Base-by-base conservation (phyloP, 2,888 invertebrate species). In the Macaria notata region DNA sequence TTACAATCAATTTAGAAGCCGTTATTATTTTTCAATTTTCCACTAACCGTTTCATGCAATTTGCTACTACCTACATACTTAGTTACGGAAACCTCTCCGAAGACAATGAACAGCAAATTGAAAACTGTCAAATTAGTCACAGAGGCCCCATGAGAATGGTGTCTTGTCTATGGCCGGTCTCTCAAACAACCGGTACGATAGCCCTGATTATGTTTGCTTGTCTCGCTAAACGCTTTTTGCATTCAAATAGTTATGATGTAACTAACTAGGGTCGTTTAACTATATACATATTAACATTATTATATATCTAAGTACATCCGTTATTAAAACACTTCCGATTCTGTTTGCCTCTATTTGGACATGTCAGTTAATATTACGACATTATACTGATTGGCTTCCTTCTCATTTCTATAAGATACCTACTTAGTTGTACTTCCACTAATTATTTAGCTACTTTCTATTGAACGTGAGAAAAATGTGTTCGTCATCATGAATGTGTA, bases 241-340 rank as follows among this genome's bases (percentile, higher is more conserved):
- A 71, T 77, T 68, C 50, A 62, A 71, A 75, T 69, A 59, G 57
- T 52, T 50, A 60, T 78, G 78, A 76, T 67, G 69, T 76, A 79
- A 79, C 9, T 61, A 67, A 67, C 54, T 62, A 61, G 39, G 53
- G 61, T 60, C 58, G 57, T 54, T 54, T 55, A 61, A 53, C 57
- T 52, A 56, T 55, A 49, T 31, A 9, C 19, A 19, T 19, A 19
- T 19, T 19, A 19, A 19, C 19, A 19, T 19, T 19, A 19, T 19
- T 19, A 19, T 19, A 19, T 19, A 38, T 30, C 48, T 55, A 58
- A 41, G 9, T 43, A 56, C 57, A 54, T 61, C 57, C 57, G 61
- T 57, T 61, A 55, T 50, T 53, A 50, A 53, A 48, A 47, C 9
- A 19, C 54, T 59, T 59, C 54, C 54, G 51, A 51, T 59, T 45